Base-by-base conservation (phyloP, 2,888 invertebrate genomes). In the Ormyrus nitidulus region DNA sequence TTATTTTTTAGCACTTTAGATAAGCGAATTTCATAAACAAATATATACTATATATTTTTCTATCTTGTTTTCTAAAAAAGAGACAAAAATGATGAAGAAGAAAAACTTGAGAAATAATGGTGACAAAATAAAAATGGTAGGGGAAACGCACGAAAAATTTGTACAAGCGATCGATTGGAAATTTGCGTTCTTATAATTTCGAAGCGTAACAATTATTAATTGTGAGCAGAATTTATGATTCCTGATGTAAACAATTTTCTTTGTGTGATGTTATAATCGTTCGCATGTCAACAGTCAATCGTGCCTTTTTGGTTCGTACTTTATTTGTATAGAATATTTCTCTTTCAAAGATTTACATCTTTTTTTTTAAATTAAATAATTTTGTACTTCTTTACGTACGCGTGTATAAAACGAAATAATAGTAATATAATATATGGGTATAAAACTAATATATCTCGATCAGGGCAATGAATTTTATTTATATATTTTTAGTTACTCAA, bases 31-130 rank as follows among this genome's bases (percentile, higher is more conserved):
- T 74, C 69, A 51, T 69, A 65, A 65, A 74, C 19, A 61, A 61
- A 68, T 59, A 68, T 73, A 70, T 68, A 56, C 13, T 46, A 71
- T 76, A 68, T 80, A 72, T 76, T 80, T 81, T 81, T 81, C 56
- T 81, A 81, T 74, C 54, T 80, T 80, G 56, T 81, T 81, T 81
- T 81, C 61, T 65, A 69, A 70, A 70, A 68, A 79, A 66, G 13
- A 64, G 6, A 51, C 34, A 68, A 9, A 56, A 49, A 46, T 3
- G 62, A 49, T 59, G 54, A 61, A n/a, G 51, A 70, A 11, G 56
- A 70, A 34, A n/a, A 66, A 34, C 34, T 34, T 34, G n/a, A 71
- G 54, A 65, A 65, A 34, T 4, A 13, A 53, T 7, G 46, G 10
- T 53, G 56, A 34, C 4, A 59, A 49, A 51, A 56, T 48, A 68